Base-by-base conservation (phyloP, 2,888 invertebrate species). In the Caenorhabditis uteleia region DNA sequence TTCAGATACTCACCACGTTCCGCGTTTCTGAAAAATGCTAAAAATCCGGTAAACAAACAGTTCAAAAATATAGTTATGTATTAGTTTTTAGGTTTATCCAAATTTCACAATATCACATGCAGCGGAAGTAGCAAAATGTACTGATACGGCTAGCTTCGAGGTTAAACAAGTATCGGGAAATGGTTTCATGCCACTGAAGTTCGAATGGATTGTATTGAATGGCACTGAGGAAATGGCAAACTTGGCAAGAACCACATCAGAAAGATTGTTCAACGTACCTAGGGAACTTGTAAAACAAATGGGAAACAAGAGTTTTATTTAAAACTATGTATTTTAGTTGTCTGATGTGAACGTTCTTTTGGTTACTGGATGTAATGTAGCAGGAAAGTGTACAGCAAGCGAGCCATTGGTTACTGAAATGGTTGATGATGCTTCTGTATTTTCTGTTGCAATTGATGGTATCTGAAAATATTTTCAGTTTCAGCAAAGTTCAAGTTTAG, bases 151-250 rank as follows among this genome's bases (percentile, higher is more conserved):
- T 12, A 51, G 50, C 12, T 60, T 64, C 21, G 60, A 54, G 46
- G 60, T 70, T 20, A 66, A 60, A 26, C 62, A 66, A 40, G 53
- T 70, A 6, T 50, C 66, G 20, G 70, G 70, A 36, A 64, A 48
- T 29, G 70, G 70, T 7, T 57, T 59, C 25, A 31, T 46, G 45
- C 46, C 55, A 6, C 20, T 65, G 23, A 39, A 16, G 1, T 70
- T 60, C 40, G 29, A 58, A 43, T 70, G 70, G 70, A 53, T 40
- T 0, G 48, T 62, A 36, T 21, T 64, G n/a, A 55, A 65, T 42
- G 64, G 68, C 6, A 45, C 49, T 3, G 54, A 45, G 3, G 27
- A 49, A 12, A 53, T 58, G 57, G 44, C 48, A 20, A 46, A 33
- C 5, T 5, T 45, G 14, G 57, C 61, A 1, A 50, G 27, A n/a